Evolutionary conservation across 2,113 vertebrate genomes (phyloP).

Genomic region (Tachysurus vachellii): DNA sequence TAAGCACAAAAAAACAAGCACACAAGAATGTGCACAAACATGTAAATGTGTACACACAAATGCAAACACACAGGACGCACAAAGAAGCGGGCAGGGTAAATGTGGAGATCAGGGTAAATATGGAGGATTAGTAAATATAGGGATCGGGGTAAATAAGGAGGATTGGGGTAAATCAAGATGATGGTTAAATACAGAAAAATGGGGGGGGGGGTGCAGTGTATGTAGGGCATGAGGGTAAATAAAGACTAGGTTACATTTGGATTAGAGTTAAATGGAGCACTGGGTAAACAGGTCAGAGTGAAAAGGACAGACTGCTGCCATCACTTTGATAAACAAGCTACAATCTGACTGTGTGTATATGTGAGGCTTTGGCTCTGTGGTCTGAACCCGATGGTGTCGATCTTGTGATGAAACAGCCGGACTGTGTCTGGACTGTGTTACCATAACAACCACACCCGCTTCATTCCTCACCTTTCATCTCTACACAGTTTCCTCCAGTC

Average conservation of each 20-base stretch:
- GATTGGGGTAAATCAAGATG: too few relatives aligned
- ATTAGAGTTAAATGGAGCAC: background rate
- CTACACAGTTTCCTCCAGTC: constrained; percentile 2
- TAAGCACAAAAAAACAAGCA: background rate
- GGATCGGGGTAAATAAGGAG: background rate
- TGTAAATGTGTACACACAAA: background rate
- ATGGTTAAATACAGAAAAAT: background rate
- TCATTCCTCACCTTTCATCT: constrained; percentile 66
- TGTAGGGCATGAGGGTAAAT: background rate
- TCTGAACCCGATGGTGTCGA: background rate
- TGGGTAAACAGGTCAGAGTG: background rate
- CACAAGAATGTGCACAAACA: background rate
- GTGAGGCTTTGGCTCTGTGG: background rate
- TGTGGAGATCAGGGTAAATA: too few relatives aligned
- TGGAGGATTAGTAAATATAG: background rate
- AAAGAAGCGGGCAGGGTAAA: too few relatives aligned
- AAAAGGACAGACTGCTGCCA: background rate
- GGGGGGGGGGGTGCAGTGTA: background rate
- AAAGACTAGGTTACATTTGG: background rate
- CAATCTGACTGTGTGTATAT: background rate
- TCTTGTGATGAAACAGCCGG: background rate
- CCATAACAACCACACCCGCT: background rate
- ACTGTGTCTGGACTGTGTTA: too few relatives aligned
- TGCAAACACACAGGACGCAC: too few relatives aligned
- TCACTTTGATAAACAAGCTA: background rate